A percentile compares a stretch with the other conserved stretches of the same genome.
Conservation (phyloP, 1,140 invertebrate species). For the Colletes gigas region DNA sequence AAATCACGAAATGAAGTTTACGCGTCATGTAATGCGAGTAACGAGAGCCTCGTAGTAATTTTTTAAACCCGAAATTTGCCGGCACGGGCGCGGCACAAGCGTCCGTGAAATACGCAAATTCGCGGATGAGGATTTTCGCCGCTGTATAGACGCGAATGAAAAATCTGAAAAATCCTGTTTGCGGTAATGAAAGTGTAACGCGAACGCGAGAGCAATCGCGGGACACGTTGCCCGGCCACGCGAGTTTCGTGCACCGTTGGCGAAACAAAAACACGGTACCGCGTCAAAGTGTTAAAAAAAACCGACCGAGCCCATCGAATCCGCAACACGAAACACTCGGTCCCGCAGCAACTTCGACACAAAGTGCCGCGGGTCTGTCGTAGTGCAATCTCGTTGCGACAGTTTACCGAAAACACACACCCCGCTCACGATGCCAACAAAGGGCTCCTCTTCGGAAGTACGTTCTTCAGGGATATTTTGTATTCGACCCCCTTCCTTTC, state of each 20-base stretch:
- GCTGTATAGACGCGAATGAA: background rate
- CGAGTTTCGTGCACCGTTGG: background rate
- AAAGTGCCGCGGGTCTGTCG: background rate
- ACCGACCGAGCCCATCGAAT: slow-evolving; percentile 4
- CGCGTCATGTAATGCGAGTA: too few relatives aligned
- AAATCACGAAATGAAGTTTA: too few relatives aligned
- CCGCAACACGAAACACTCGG: slow-evolving; percentile 27
- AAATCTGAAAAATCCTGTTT: slow-evolving; percentile 39
- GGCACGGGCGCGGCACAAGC: background rate
- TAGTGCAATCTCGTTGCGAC: slow-evolving; percentile 26
- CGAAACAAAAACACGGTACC: background rate
- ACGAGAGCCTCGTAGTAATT: background rate
- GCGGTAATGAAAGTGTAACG: slow-evolving; percentile 14
- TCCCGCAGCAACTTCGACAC: background rate
- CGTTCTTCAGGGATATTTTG: slow-evolving; percentile 23
- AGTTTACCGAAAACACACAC: slow-evolving; percentile 30
- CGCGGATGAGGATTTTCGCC: background rate
- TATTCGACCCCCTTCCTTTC: background rate
- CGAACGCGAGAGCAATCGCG: background rate
- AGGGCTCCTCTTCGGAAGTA: slow-evolving; percentile 16
- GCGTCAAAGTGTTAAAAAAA: slow-evolving; percentile 34
- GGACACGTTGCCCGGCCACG: background rate
- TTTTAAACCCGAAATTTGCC: background rate
- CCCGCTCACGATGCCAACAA: slow-evolving; percentile 1
- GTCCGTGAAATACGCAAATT: slow-evolving; percentile 2